A percentile compares a stretch with the other conserved stretches of the same genome.
Conservation (phyloP, 2,797 vertebrate species). For the Petrocephalus schoutedeni region DNA sequence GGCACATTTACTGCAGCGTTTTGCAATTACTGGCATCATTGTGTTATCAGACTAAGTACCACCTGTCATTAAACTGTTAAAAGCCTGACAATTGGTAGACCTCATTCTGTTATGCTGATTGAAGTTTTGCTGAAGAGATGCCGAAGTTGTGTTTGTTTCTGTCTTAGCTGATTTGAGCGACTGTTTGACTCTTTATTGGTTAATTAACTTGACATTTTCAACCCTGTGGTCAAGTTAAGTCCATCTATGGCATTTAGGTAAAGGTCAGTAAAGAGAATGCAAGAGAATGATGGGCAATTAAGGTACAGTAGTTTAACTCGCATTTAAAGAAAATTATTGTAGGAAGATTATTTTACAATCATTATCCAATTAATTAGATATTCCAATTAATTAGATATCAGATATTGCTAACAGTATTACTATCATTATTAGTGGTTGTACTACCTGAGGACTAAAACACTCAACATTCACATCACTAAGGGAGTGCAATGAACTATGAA, state of each 20-base stretch:
- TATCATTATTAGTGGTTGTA: not conserved
- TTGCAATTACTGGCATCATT: not conserved
- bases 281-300: not conserved
- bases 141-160: not conserved
- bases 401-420: not conserved
- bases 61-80: not conserved
- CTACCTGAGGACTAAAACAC: not conserved
- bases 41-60: not conserved
- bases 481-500: not conserved
- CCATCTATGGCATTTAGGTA: not conserved
- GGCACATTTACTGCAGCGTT: not conserved
- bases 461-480: not conserved
- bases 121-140: not conserved
- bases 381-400: not conserved
- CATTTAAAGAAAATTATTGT: not conserved
- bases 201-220: conserved; percentile 12
- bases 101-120: not conserved
- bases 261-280: not conserved
- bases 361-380: not conserved
- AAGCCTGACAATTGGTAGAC: not conserved
- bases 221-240: not conserved
- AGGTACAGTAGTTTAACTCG: not conserved
- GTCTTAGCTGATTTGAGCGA: not conserved
- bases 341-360: not conserved
- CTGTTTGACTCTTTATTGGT: not conserved